These are phyloP conservation scores for Protomyctophum bolini DNA, from an alignment of 2,113 vertebrate genomes.

Conservation along the genomic window DNA sequence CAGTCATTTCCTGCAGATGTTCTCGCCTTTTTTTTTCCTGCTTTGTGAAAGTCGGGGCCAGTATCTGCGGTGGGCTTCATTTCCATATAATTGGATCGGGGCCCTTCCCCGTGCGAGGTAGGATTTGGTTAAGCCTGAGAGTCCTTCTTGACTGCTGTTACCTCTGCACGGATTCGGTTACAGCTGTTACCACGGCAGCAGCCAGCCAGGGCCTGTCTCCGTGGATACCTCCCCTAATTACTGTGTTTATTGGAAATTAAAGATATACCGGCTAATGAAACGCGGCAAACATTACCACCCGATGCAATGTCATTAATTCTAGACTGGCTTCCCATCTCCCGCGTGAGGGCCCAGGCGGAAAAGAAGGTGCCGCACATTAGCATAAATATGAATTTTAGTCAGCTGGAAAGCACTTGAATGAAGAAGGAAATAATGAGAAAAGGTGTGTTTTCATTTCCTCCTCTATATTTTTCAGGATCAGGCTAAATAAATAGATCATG, in stretches of 20 bases:
- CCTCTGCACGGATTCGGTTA: constrained; percentile 77
- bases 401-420: constrained; percentile 78
- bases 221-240: constrained; percentile 81
- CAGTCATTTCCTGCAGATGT: constrained; percentile 33
- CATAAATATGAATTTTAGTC: constrained; percentile 84
- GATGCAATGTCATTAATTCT: constrained; percentile 82
- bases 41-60: constrained; percentile 45
- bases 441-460: constrained; percentile 75
- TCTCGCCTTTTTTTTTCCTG: constrained; percentile 25
- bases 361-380: constrained; percentile 70
- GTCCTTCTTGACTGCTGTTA: constrained; percentile 75
- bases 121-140: constrained; percentile 80
- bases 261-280: constrained; percentile 84
- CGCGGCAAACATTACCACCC: constrained; percentile 78
- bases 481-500: constrained; percentile 69
- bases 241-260: constrained; percentile 86
- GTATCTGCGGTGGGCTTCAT: constrained; percentile 77
- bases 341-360: constrained; percentile 64
- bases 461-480: constrained; percentile 67
- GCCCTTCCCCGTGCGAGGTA: constrained; percentile 72
- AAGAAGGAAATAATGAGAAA: constrained; percentile 74
- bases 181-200: constrained; percentile 78
- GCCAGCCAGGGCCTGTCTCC: constrained; percentile 74
- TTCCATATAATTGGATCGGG: constrained; percentile 82
- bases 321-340: constrained; percentile 73